Conservation (phyloP, 1,140 invertebrate genomes). For the Macrobrachium nipponense region DNA sequence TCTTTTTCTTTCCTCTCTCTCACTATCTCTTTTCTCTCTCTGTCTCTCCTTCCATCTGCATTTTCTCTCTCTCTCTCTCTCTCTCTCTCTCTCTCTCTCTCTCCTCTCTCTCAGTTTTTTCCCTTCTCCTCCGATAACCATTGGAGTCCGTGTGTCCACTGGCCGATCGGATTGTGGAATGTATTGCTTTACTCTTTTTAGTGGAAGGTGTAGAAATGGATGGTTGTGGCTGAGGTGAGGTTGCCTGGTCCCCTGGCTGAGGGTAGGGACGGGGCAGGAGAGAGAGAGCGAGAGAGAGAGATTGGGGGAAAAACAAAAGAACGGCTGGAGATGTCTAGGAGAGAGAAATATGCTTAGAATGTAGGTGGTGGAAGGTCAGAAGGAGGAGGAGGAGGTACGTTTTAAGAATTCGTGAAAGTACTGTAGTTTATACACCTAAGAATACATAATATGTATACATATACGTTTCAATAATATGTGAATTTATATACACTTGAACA, state of each 20-base stretch:
- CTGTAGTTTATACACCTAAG: too few species aligned
- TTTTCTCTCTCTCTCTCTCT: neutral
- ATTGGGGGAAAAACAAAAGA: neutral
- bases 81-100: neutral
- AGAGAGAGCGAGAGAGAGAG: neutral
- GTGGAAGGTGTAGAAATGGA: slow-evolving; percentile 48
- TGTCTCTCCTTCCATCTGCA: neutral
- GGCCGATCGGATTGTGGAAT: slow-evolving; percentile 48
- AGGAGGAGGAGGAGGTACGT: neutral
- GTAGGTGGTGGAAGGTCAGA: slow-evolving; percentile 9
- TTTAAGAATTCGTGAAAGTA: too few species aligned
- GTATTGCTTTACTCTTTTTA: slow-evolving; percentile 53
- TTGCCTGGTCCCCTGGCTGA: neutral
- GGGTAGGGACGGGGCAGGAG: slow-evolving; percentile 2
- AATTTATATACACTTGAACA: too few species aligned
- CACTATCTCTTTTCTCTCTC: neutral
- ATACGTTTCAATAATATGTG: too few species aligned
- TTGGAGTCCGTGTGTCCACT: slow-evolving; percentile 47
- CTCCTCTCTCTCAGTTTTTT: neutral
- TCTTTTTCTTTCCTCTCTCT: neutral
- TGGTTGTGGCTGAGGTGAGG: slow-evolving; percentile 39
- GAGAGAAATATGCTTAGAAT: slow-evolving; percentile 13
- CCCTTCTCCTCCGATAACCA: slow-evolving; percentile 47
- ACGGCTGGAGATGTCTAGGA: slow-evolving; percentile 14
- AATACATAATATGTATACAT: too few species aligned